Percentiles rank a stretch among this genome's conserved stretches.
phyloP scores from a whole-genome alignment of 2,797 vertebrate species.

The Parauchenoglanis ngamensis region DNA sequence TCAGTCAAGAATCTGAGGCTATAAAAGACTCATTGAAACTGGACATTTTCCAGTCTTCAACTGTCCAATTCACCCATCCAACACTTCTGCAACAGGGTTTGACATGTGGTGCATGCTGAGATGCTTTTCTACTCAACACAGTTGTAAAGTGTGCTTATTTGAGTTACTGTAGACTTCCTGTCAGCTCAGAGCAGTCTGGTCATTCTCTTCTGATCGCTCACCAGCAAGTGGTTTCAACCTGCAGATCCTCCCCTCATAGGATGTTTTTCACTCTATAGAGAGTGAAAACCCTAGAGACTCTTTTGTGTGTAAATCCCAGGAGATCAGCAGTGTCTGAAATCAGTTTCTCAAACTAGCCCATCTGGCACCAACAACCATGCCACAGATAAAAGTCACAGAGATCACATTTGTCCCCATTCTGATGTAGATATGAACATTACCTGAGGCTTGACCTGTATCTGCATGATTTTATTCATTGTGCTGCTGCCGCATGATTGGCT shows the following conservation, averaged over 20 bases:
- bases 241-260: not conserved
- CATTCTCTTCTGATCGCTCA: not conserved
- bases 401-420: not conserved
- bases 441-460: not conserved
- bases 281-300: not conserved
- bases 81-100: not conserved
- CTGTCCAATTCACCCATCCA: not conserved
- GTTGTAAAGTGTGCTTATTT: not conserved
- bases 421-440: not conserved
- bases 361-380: not conserved
- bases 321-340: not conserved
- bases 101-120: not conserved
- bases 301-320: not conserved
- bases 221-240: not conserved
- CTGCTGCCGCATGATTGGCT: not conserved
- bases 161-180: not conserved
- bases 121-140: not conserved
- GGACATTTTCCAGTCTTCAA: not conserved
- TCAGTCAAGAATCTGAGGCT: not conserved
- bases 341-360: not conserved
- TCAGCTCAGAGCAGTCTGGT: not conserved
- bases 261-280: not conserved
- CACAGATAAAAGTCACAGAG: not conserved
- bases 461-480: not conserved
- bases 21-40: not conserved